These are phyloP conservation scores for Nyleta sp. DNA, from an alignment of 2,888 invertebrate genomes.

Conservation along the genomic window DNA sequence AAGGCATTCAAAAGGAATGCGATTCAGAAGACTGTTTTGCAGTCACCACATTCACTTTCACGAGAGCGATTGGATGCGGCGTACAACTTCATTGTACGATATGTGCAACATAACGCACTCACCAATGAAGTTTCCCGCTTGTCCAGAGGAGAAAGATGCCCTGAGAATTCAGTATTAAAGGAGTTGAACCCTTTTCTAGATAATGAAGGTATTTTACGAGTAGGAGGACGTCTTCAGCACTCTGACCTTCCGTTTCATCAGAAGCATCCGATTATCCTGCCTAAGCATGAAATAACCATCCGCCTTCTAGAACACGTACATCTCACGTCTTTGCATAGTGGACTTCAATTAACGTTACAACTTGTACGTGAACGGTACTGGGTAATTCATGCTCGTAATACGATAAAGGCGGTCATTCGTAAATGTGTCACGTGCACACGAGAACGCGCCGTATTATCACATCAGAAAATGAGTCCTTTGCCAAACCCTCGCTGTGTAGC, in stretches of 20 bases:
- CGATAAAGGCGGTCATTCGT: neutral
- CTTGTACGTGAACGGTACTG: neutral
- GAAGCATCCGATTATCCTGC: neutral
- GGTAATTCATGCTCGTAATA: neutral
- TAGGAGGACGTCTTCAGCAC: slow-evolving; percentile 12
- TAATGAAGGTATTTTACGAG: neutral
- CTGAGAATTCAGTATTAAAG: no score
- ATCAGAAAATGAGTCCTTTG: neutral
- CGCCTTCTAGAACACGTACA: neutral
- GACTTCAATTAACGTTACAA: neutral
- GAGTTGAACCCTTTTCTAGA: slow-evolving; percentile 13
- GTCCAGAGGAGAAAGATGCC: neutral
- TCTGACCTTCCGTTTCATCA: neutral
- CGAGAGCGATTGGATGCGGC: no score
- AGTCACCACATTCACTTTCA: no score
- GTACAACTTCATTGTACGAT: no score
- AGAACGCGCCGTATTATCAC: neutral
- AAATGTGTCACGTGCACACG: neutral
- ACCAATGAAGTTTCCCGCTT: no score
- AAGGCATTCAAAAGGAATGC: no score
- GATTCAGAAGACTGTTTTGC: no score
- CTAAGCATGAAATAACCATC: neutral
- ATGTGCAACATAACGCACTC: no score
- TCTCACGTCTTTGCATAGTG: neutral
- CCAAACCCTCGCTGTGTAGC: neutral